phyloP scores from a whole-genome alignment of 2,888 invertebrate genomes.

The Thera britannica region DNA sequence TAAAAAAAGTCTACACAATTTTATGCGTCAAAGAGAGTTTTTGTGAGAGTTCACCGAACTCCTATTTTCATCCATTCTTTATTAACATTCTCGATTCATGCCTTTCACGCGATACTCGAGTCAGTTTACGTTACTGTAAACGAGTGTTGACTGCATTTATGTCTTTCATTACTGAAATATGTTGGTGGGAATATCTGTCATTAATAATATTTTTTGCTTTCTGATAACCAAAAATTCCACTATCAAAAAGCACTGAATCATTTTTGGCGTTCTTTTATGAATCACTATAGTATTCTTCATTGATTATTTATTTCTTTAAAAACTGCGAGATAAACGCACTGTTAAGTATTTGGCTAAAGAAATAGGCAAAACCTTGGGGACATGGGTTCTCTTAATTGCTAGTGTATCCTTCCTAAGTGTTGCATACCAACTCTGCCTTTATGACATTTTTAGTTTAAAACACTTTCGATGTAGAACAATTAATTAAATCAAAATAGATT shows the following conservation, averaged over 20 bases:
- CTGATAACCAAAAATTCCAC: background rate
- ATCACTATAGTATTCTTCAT: background rate
- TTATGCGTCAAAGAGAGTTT: slow-evolving; percentile 52
- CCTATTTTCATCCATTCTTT: slow-evolving; percentile 44
- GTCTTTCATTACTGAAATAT: slow-evolving; percentile 15
- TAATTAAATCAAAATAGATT: background rate
- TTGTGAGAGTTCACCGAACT: slow-evolving; percentile 60
- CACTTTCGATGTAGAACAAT: background rate
- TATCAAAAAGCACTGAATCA: background rate
- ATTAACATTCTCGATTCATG: slow-evolving; percentile 22
- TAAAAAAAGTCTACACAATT: slow-evolving; percentile 34
- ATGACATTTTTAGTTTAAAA: background rate
- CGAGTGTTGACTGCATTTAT: slow-evolving; percentile 11
- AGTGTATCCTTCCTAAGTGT: background rate
- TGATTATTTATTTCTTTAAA: too few relatives aligned
- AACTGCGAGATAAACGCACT: background rate
- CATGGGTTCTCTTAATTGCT: background rate
- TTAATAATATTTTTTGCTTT: slow-evolving; percentile 4
- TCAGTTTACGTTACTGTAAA: slow-evolving; percentile 17
- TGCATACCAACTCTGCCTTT: background rate
- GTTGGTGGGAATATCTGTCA: slow-evolving; percentile 10
- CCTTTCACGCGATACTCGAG: slow-evolving; percentile 22
- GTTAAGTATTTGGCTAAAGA: background rate
- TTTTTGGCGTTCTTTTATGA: background rate
- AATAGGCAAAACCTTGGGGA: background rate